Base-by-base conservation (phyloP, 1,140 invertebrate species). In the Gerris buenoi region DNA sequence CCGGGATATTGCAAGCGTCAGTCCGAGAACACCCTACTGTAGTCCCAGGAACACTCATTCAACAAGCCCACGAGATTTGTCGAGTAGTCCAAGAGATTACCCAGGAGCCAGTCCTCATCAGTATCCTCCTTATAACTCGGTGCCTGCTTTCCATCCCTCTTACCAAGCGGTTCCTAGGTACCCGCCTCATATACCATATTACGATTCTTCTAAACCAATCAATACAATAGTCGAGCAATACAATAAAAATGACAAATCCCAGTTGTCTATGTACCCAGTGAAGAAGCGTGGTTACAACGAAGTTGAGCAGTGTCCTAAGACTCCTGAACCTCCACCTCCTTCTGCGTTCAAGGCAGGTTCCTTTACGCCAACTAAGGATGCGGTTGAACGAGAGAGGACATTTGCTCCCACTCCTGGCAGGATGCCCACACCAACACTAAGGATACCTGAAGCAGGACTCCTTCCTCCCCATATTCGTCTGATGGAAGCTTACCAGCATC, bases 251-350 rank as follows among this genome's bases (percentile, higher is more conserved):
- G 57, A 67, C 46, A 60, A 65, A 57, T 25, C 25, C 23, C 25
- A 28, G 15, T 56, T 66, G n/a, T 57, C 65, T 25, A 26, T 64
- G n/a, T 79, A 77, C 66, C 79, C 79, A 26, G 78, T 80, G 5
- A 85, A 85, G 71, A 85, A 85, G 73, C 76, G 84, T 60, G 79
- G 77, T 22, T 85, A 84, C 67, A 82, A 77, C 74, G 84, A 84
- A 74, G 76, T 76, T 5, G 75, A 78, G 25, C 56, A 46, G 10
- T 56, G 23, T 56, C 64, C 70, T 13, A 67, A 68, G 60, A 33
- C 61, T 23, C 59, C 66, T n/a, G 27, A 66, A 5, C 57, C 57
- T 27, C 61, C 67, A 65, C n/a, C 64, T 25, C 29, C 61, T 25
- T 61, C 64, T 59, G 10, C 63, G 2, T 67, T 67, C 56, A 67